Base-by-base conservation (phyloP, 1,140 invertebrate species). In the Hyposmocoma kahamanoa region DNA sequence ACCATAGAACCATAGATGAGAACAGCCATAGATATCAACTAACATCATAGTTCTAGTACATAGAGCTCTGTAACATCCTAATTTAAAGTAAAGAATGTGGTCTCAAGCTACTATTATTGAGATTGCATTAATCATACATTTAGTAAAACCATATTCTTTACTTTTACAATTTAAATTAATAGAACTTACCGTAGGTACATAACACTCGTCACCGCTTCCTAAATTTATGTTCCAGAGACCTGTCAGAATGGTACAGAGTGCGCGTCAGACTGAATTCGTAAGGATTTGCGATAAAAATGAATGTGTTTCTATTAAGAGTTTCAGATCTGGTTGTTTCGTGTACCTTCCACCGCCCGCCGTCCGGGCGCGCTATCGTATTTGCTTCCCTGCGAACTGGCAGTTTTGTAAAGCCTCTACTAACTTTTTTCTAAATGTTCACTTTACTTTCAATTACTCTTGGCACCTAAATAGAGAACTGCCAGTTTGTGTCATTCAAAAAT, bases 241-340 rank as follows among this genome's bases (percentile, higher is more conserved):
- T 92, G 76, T 88, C 87, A 78, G 90, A 92, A 88, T 90, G 90
- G 88, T 93, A 91, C 90, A 90, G 88, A 89, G 90, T 92, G 88
- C 91, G 90, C 88, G 90, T 92, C 87, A 90, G 91, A 90, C 87
- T 92, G 72, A 92, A 90, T 86, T 90, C 91, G 92, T 93, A 92
- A 92, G 81, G 71, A 80, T 69, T 72, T 82, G 68, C 66, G 75
- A 70, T 72, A 59, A 79, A 67, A 82, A 73, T 72, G 76, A 81
- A 75, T 64, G 70, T 84, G 77, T 84, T 79, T 79, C 70, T 84
- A 63, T 77, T 80, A 72, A 70, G 67, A 65, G 76, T 56, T 75
- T 74, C 62, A 67, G 59, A 75, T 72, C 60, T 82, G 74, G 76
- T 83, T 82, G 78, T 83, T 55, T 69, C 75, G 72, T 84, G 75